phyloP scores from a whole-genome alignment of 2,797 vertebrate species.

The Cyclopterus lumpus region DNA sequence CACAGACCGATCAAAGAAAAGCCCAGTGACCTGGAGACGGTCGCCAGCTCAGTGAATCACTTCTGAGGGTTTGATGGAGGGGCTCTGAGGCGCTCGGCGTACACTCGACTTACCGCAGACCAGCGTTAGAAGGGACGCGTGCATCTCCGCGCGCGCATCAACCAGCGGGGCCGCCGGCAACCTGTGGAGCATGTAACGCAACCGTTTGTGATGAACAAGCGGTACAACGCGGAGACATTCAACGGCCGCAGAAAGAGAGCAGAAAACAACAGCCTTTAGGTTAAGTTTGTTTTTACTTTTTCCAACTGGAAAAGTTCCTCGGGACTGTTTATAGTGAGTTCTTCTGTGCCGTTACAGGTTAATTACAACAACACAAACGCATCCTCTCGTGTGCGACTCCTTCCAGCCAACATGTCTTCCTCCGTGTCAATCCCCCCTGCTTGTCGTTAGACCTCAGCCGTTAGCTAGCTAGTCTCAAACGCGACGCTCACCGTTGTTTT shows the following conservation, averaged over 20 bases:
- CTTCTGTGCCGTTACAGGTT: background rate
- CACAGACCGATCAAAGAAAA: slow-evolving; percentile 40
- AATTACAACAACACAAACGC: background rate
- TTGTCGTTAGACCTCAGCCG: no score
- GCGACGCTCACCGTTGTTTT: slow-evolving; percentile 46
- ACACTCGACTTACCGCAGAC: slow-evolving; percentile 75
- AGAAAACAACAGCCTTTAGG: background rate
- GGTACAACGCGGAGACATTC: background rate
- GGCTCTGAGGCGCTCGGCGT: slow-evolving; percentile 50
- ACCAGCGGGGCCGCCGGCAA: slow-evolving; percentile 31
- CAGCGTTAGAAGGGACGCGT: slow-evolving; percentile 62
- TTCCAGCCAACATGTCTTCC: background rate
- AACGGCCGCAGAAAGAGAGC: background rate
- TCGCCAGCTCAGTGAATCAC: slow-evolving; percentile 33
- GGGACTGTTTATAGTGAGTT: background rate
- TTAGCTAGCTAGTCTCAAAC: no score
- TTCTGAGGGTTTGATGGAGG: slow-evolving; percentile 43
- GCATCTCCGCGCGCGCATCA: slow-evolving; percentile 72
- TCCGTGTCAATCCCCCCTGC: no score
- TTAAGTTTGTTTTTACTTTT: background rate
- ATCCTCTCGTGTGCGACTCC: background rate
- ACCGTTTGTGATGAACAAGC: background rate
- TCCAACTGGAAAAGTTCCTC: background rate
- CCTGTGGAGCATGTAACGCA: slow-evolving; percentile 26
- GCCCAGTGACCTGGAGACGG: slow-evolving; percentile 48